A percentile compares a stretch with the other conserved stretches of the same genome.
phyloP scores from a whole-genome alignment of 2,113 vertebrate genomes.

The Carlito syrichta region DNA sequence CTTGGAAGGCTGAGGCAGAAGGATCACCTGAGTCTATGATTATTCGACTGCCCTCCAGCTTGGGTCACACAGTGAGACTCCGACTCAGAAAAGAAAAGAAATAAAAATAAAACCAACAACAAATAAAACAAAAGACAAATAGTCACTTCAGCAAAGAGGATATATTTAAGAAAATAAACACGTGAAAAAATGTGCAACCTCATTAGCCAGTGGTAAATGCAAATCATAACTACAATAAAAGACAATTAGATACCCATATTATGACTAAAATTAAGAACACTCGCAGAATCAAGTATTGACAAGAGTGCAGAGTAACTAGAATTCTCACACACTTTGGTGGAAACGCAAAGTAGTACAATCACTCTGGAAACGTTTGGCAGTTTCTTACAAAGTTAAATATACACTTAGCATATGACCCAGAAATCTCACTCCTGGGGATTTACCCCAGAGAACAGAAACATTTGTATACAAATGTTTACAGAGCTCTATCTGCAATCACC shows the following conservation, averaged over 20 bases:
- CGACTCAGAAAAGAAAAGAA: too few relatives aligned
- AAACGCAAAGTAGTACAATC: background rate
- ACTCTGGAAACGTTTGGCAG: background rate
- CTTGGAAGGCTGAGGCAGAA: too few relatives aligned
- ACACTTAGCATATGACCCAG: background rate
- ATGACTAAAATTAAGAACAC: background rate
- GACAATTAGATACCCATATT: background rate
- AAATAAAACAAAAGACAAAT: background rate
- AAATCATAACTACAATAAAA: background rate
- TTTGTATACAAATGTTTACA: background rate
- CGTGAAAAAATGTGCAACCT: background rate
- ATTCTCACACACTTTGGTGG: background rate
- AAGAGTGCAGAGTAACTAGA: background rate
- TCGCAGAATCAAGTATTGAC: background rate
- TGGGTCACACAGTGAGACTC: too few relatives aligned
- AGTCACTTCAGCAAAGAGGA: background rate
- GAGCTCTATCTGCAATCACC: background rate
- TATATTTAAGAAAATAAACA: background rate
- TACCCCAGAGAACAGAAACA: background rate
- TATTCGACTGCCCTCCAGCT: too few relatives aligned
- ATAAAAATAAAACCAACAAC: too few relatives aligned
- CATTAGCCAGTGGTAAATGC: background rate
- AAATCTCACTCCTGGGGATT: background rate
- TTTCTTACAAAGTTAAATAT: background rate
- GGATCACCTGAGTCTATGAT: too few relatives aligned